Evolutionary conservation across 2,888 invertebrate genomes (phyloP).

Genomic region (Lamproptera curius): DNA sequence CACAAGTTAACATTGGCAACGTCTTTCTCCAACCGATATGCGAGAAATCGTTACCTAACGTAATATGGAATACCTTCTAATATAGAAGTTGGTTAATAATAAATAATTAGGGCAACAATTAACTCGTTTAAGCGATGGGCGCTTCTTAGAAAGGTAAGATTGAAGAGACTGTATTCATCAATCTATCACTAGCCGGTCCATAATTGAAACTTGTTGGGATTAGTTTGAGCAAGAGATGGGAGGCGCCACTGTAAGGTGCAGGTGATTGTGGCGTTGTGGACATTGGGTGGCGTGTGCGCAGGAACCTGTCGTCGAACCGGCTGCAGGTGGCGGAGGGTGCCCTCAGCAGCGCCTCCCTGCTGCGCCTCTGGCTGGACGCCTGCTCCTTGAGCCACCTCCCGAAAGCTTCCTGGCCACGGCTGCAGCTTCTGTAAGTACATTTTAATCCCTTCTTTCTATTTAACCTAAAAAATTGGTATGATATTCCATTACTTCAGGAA

Average conservation of each 20-base stretch:
- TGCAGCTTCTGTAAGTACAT: constrained; percentile 79
- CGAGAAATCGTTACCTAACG: too few species aligned
- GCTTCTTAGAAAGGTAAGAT: too few species aligned
- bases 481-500: too few species aligned
- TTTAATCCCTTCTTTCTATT: too few species aligned
- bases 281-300: constrained; percentile 57
- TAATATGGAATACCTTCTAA: too few species aligned
- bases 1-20: not conserved
- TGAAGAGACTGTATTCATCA: too few species aligned
- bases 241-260: too few species aligned
- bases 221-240: too few species aligned
- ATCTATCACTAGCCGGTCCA: not conserved
- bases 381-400: constrained; percentile 79
- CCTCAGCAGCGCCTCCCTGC: constrained; percentile 78
- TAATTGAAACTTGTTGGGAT: not conserved
- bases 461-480: too few species aligned
- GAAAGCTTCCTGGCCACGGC: constrained; percentile 66
- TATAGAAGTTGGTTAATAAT: too few species aligned
- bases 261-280: not conserved
- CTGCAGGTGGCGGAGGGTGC: constrained; percentile 83
- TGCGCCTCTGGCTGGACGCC: constrained; percentile 81
- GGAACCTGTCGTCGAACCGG: constrained; percentile 87
- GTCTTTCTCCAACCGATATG: not conserved
- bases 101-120: too few species aligned
- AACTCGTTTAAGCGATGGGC: not conserved